Percentiles rank a stretch among this genome's conserved stretches.
Evolutionary conservation across 2,797 vertebrate species (phyloP).

Genomic region (Schizopygopsis malacanthus): DNA sequence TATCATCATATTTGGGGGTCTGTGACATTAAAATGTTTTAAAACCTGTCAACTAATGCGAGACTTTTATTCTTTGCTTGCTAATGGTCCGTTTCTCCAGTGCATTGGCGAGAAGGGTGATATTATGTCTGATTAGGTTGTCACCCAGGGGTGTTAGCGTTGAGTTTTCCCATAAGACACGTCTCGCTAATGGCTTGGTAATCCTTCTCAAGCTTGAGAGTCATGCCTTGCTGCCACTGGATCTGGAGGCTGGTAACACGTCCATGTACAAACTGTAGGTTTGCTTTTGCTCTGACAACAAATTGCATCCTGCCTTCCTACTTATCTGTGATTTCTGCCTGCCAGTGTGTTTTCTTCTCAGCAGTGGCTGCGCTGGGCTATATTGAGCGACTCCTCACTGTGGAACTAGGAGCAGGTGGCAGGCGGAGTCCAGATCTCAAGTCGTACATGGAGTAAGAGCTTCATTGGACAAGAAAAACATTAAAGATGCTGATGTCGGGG

Average conservation of each 20-base stretch:
- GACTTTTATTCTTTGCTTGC: background rate
- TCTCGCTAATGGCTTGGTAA: slow-evolving; percentile 41
- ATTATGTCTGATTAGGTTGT: slow-evolving; percentile 22
- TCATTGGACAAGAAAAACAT: slow-evolving; percentile 19
- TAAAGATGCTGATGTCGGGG: slow-evolving; percentile 21
- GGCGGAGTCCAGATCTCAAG: slow-evolving; percentile 15
- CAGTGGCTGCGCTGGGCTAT: slow-evolving; percentile 15
- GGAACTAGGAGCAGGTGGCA: slow-evolving; percentile 53
- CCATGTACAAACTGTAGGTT: slow-evolving; percentile 4
- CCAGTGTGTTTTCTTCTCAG: slow-evolving; percentile 22
- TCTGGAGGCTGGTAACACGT: slow-evolving; percentile 38
- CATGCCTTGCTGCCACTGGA: slow-evolving; percentile 28
- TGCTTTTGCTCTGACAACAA: slow-evolving; percentile 11
- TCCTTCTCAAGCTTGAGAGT: slow-evolving; percentile 37
- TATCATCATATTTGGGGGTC: background rate
- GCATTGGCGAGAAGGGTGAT: background rate
- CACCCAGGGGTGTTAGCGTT: slow-evolving; percentile 31
- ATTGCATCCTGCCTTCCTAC: slow-evolving; percentile 32
- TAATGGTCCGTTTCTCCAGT: background rate
- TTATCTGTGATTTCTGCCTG: slow-evolving; percentile 41
- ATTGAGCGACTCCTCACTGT: background rate
- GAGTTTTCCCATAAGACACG: slow-evolving; percentile 45
- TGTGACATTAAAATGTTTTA: background rate
- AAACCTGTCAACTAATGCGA: background rate
- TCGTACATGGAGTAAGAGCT: background rate